Conservation (phyloP, 2,888 invertebrate species). For the Heteromurus nitidus region DNA sequence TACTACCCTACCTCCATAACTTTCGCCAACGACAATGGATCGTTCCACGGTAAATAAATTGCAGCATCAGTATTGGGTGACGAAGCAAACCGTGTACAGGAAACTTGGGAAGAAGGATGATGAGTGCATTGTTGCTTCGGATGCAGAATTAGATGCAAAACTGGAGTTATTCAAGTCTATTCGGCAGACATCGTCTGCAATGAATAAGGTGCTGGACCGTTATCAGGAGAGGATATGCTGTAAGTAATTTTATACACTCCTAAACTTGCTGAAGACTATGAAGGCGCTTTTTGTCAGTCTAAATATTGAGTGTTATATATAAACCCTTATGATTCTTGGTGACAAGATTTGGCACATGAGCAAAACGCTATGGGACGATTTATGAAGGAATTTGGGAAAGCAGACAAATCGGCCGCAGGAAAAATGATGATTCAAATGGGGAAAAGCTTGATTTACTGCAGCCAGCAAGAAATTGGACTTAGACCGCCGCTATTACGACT, state of each 20-base stretch:
- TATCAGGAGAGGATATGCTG: conserved; percentile 95
- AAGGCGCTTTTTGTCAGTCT: no score
- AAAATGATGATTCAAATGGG: conserved; percentile 88
- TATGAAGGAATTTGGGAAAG: conserved; percentile 93
- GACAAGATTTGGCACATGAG: conserved; percentile 90
- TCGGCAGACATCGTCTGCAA: conserved; percentile 89
- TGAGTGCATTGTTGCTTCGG: conserved; percentile 95
- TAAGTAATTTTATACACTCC: conserved; percentile 76
- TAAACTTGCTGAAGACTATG: no score
- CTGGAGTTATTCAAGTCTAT: conserved; percentile 94
- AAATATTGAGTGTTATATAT: no score
- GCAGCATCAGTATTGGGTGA: conserved; percentile 98
- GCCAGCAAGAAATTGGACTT: conserved; percentile 92
- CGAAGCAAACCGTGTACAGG: conserved; percentile 94
- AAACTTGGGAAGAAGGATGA: conserved; percentile 98
- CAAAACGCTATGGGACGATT: conserved; percentile 96
- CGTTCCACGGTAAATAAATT: conserved; percentile 80
- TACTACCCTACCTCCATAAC: no score
- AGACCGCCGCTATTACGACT: conserved; percentile 90
- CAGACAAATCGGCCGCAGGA: conserved; percentile 88
- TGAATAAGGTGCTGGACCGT: conserved; percentile 91
- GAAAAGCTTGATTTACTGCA: conserved; percentile 91
- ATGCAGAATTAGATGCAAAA: conserved; percentile 97
- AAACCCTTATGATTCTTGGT: conserved; percentile 1
- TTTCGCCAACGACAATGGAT: conserved; percentile 71